Evolutionary conservation across 2,797 vertebrate species (phyloP).

Genomic region (Petrocephalus sullivani): DNA sequence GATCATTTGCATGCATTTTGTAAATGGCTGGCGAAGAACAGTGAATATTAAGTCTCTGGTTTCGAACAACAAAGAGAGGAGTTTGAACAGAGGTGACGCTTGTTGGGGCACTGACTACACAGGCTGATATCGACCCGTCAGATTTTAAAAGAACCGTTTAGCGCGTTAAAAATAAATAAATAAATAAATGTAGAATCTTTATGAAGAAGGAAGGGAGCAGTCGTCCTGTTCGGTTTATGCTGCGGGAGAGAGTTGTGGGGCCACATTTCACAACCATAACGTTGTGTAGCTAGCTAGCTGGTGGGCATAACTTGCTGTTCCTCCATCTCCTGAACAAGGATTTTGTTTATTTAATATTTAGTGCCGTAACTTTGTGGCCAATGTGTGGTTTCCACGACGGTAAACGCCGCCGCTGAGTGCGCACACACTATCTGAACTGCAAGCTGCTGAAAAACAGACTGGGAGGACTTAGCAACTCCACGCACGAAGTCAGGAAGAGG

Average conservation of each 20-base stretch:
- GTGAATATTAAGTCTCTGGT: not conserved
- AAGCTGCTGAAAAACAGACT: not conserved
- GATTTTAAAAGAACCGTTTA: not conserved
- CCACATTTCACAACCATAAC: not conserved
- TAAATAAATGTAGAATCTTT: not conserved
- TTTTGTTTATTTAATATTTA: not conserved
- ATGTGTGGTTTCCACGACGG: not conserved
- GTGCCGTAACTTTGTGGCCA: not conserved
- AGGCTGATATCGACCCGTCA: not conserved
- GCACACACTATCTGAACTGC: not conserved
- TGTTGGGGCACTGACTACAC: not conserved
- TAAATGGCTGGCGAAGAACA: not conserved
- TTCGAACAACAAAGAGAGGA: not conserved
- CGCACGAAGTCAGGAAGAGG: not conserved
- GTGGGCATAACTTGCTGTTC: not conserved
- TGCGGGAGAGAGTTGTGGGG: not conserved
- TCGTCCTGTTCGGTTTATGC: not conserved
- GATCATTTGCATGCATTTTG: not conserved
- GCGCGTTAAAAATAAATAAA: not conserved
- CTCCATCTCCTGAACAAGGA: not conserved
- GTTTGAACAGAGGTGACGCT: not conserved
- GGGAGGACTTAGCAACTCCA: not conserved
- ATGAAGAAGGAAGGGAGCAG: not conserved
- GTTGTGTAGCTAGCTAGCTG: not conserved
- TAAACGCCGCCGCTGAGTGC: not conserved